Evolutionary conservation across 2,797 vertebrate species (phyloP).

Genomic region (Acanthiza pusilla): DNA sequence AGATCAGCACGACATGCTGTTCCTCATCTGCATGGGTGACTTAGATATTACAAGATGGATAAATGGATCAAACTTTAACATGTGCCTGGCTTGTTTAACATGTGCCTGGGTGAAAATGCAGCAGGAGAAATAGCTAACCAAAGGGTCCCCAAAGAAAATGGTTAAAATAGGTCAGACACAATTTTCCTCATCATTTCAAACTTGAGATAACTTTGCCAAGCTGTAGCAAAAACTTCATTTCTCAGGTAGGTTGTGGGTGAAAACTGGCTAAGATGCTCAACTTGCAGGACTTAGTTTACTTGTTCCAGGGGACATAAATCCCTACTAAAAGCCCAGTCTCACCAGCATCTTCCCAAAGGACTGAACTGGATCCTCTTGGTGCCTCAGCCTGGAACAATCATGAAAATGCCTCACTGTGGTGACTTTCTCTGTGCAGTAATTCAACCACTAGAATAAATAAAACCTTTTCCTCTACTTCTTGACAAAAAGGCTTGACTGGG

Average conservation of each 20-base stretch:
- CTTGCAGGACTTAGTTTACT: background rate
- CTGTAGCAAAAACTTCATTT: background rate
- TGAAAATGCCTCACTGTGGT: background rate
- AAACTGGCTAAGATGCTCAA: background rate
- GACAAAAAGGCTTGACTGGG: background rate
- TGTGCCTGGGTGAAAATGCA: background rate
- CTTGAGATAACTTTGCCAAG: background rate
- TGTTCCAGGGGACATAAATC: background rate
- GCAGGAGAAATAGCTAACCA: background rate
- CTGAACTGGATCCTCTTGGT: background rate
- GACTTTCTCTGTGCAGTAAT: background rate
- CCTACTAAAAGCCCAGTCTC: background rate
- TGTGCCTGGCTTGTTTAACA: background rate
- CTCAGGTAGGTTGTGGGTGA: background rate
- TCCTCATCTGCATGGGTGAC: background rate
- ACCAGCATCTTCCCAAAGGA: background rate
- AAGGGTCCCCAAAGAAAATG: background rate
- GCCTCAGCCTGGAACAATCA: background rate
- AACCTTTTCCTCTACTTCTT: background rate
- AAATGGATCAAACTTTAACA: background rate
- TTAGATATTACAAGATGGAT: background rate
- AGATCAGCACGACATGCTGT: background rate
- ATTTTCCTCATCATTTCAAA: background rate
- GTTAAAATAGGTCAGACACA: background rate
- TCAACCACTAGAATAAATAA: background rate